Evolutionary conservation across 37 sponge, comb jelly and placozoan genomes (phyloP).

Genomic region (Haliclona indistincta): DNA sequence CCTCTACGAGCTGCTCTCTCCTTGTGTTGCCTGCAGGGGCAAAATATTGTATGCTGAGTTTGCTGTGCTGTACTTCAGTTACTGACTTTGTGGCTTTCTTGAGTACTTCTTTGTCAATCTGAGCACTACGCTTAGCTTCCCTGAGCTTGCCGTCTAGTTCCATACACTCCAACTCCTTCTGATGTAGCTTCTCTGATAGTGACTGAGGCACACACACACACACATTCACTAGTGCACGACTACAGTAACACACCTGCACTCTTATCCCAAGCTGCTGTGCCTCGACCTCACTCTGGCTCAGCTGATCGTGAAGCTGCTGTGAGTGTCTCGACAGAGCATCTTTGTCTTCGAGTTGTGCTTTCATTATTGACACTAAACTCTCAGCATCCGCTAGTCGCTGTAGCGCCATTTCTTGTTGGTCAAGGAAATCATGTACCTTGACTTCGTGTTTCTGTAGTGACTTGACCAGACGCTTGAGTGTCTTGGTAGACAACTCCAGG

Average conservation of each 20-base stretch:
- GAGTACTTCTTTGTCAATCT: constrained; percentile 60
- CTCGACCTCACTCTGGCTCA: constrained; percentile 41
- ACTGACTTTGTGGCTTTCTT: constrained; percentile 49
- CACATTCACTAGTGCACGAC: neutral
- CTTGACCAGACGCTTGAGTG: neutral
- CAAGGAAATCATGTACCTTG: neutral
- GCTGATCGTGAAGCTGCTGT: constrained; percentile 30
- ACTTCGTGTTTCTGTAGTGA: neutral
- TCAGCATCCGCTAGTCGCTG: constrained; percentile 43
- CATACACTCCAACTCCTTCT: constrained; percentile 23
- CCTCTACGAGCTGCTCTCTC: constrained; percentile 16
- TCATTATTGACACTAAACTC: constrained; percentile 13
- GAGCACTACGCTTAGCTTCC: constrained; percentile 33
- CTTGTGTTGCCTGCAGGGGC: constrained; percentile 42
- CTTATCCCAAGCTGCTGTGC: constrained; percentile 37
- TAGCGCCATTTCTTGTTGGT: constrained; percentile 42
- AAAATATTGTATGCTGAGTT: neutral
- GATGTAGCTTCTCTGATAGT: constrained; percentile 58
- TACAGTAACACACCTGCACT: constrained; percentile 29
- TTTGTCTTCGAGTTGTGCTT: constrained; percentile 30
- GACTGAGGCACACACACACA: constrained; percentile 18
- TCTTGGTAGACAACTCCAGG: neutral
- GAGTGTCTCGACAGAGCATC: constrained; percentile 44
- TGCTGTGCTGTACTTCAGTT: neutral
- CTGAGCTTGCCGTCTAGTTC: constrained; percentile 40